Base-by-base conservation (phyloP, 92 coral and sea anemone genomes). In the Diadumene lineata region DNA sequence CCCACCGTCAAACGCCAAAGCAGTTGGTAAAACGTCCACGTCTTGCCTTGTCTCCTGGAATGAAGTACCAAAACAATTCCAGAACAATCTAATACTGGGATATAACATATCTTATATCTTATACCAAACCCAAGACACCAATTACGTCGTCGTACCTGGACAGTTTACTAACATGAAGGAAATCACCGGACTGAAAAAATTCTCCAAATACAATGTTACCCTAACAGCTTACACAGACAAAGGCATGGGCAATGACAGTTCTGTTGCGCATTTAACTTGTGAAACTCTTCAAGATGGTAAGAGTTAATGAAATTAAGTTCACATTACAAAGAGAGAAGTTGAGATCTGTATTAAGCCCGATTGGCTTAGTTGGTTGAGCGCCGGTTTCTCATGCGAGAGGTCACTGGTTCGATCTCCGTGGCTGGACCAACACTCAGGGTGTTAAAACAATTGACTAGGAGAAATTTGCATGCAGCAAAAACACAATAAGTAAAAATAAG, bases 101-200 rank as follows among this genome's bases (percentile, higher is more conserved):
- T 68, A 78, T 31, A 78, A 78, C 25, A 34, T 78, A 68, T 53
- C 82, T 13, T 78, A 67, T 56, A 29, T 50, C 17, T 64, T 64
- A 50, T 17, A 21, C 4, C 60, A 17, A 7, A 75, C 53, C 18
- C 66, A 65, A n/a, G 46, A 26, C 6, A 2, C 75, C 25, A 50
- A 22, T 11, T 27, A 11, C 26, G n/a, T 22, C 4, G 8, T 33
- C 23, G 68, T 67, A 25, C 11, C 9, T 22, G 82, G 50, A 56
- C 13, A 7, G 1, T 0, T 18, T 43, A 43, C 53, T 18, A 53
- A 22, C 17, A 1, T 43, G 13, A 56, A 55, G 0, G 75, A 23
- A 55, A 22, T 78, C 19, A 55, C 43, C 24, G 69, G 44, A 3
- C 46, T 78, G 58, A 57, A 18, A 24, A 34, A n/a, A 48, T 78